These are phyloP conservation scores for Thomomys bottae DNA, from an alignment of 2,113 vertebrate species.

Conservation along the genomic window DNA sequence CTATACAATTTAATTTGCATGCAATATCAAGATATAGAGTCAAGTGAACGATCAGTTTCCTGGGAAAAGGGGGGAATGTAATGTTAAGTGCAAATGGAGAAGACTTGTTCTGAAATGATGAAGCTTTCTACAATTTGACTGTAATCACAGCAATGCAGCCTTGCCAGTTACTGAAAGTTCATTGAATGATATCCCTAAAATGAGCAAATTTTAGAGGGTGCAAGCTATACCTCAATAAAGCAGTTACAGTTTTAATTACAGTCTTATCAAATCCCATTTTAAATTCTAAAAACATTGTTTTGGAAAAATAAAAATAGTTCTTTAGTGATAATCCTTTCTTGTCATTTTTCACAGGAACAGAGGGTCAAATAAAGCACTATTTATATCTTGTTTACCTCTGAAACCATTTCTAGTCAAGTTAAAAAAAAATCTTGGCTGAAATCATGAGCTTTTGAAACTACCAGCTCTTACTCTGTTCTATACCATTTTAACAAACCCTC, in stretches of 20 bases:
- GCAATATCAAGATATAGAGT: no score
- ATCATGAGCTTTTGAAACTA: constrained; percentile 13
- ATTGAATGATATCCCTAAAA: background rate
- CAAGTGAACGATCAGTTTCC: background rate
- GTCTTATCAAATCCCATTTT: background rate
- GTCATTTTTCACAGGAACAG: background rate
- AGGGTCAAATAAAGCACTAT: background rate
- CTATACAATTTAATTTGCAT: background rate
- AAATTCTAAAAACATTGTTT: background rate
- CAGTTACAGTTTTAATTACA: background rate
- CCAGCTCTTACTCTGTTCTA: background rate
- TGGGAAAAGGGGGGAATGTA: background rate
- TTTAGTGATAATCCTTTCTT: constrained; percentile 11
- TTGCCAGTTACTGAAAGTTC: background rate
- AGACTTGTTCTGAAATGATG: background rate
- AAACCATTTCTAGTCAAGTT: background rate
- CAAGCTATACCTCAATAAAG: constrained; percentile 39
- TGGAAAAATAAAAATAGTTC: constrained; percentile 27
- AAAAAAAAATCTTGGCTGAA: constrained; percentile 16
- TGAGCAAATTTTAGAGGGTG: background rate
- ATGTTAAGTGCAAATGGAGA: background rate
- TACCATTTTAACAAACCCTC: background rate
- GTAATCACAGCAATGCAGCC: background rate
- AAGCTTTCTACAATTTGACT: background rate
- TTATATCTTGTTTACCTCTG: background rate